Evolutionary conservation across 1,140 invertebrate species (phyloP).

Genomic region (Pogonomyrmex californicus): DNA sequence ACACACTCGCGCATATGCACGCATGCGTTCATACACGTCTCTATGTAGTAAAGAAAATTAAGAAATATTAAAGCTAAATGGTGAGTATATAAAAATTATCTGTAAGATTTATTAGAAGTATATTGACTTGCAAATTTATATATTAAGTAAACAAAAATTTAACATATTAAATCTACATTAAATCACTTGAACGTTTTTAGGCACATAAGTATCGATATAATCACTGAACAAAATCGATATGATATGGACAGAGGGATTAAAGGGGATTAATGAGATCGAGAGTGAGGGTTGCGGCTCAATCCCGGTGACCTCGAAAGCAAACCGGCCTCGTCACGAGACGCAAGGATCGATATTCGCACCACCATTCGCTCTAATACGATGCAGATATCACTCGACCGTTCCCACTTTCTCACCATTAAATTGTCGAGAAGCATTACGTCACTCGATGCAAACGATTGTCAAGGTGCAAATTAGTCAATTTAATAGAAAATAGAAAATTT

Average conservation of each 20-base stretch:
- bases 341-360: slow-evolving; percentile 78
- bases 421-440: neutral
- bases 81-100: neutral
- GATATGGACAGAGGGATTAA: neutral
- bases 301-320: slow-evolving; percentile 81
- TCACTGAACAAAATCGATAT: neutral
- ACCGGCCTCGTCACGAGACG: slow-evolving; percentile 58
- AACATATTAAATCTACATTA: no score
- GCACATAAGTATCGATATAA: neutral
- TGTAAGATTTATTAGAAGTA: no score
- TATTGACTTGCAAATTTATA: no score
- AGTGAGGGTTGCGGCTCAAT: slow-evolving; percentile 72
- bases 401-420: slow-evolving; percentile 20
- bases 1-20: no score
- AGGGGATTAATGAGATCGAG: slow-evolving; percentile 73
- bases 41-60: neutral
- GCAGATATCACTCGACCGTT: slow-evolving; percentile 63
- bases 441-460: neutral
- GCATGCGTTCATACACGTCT: no score
- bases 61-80: neutral
- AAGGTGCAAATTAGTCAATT: neutral
- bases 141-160: no score
- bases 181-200: neutral
- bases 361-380: slow-evolving; percentile 69
- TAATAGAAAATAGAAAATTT: neutral